Conservation (phyloP, 2,113 vertebrate species). For the Tauraco erythrolophus region DNA sequence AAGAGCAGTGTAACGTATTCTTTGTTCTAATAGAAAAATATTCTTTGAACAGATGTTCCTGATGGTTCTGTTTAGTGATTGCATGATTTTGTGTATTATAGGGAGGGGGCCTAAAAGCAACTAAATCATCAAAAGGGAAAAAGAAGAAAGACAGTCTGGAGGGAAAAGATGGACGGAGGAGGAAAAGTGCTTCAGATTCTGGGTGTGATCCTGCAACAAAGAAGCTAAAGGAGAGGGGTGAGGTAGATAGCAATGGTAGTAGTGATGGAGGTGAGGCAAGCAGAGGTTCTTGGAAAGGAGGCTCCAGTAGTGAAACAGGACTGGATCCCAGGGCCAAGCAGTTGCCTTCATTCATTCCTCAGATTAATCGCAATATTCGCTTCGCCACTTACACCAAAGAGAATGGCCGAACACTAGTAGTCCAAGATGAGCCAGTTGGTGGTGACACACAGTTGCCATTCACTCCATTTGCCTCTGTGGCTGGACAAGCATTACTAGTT, state of each 20-base stretch:
- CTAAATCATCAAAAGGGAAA: slow-evolving; percentile 83
- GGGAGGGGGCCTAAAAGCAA: slow-evolving; percentile 74
- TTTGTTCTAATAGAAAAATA: background rate
- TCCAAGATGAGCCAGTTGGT: slow-evolving; percentile 84
- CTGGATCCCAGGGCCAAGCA: slow-evolving; percentile 80
- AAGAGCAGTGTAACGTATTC: background rate
- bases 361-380: slow-evolving; percentile 86
- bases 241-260: slow-evolving; percentile 82
- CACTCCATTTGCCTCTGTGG: slow-evolving; percentile 85
- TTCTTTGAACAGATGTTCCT: background rate
- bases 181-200: slow-evolving; percentile 88
- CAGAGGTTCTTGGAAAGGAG: slow-evolving; percentile 82
- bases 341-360: slow-evolving; percentile 79
- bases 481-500: slow-evolving; percentile 85
- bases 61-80: background rate
- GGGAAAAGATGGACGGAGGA: slow-evolving; percentile 89
- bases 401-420: slow-evolving; percentile 88
- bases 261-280: slow-evolving; percentile 81
- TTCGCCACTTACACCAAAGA: slow-evolving; percentile 92
- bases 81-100: slow-evolving; percentile 56
- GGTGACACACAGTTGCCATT: slow-evolving; percentile 77
- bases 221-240: slow-evolving; percentile 88
- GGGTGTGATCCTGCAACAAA: slow-evolving; percentile 92
- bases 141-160: slow-evolving; percentile 88
- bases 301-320: slow-evolving; percentile 72